phyloP scores from a whole-genome alignment of 2,888 invertebrate genomes.

The Odontomyia ornata region DNA sequence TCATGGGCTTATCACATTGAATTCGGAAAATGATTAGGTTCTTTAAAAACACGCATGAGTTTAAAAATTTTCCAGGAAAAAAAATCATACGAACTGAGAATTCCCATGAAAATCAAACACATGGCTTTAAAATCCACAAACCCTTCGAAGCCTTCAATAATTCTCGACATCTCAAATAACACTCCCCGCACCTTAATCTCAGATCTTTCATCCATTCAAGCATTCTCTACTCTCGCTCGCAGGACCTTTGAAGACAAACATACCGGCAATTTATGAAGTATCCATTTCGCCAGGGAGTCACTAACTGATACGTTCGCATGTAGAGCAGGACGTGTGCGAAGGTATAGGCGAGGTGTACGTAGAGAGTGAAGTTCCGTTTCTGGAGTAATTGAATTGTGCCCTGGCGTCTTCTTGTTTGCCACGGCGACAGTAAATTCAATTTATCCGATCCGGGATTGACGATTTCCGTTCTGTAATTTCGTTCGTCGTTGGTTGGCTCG shows the following conservation, averaged over 20 bases:
- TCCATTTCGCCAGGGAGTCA: constrained; percentile 10
- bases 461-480: constrained; percentile 42
- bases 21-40: no score
- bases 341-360: neutral
- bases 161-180: no score
- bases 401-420: constrained; percentile 37
- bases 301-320: neutral
- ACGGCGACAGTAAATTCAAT: constrained; percentile 43
- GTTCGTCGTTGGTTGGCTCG: neutral
- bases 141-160: no score
- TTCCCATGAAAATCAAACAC: no score
- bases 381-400: constrained; percentile 42
- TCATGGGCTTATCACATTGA: no score
- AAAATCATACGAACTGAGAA: no score
- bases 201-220: no score
- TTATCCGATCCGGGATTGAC: constrained; percentile 43
- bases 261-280: neutral
- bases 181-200: no score
- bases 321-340: no score
- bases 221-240: neutral
- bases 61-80: no score
- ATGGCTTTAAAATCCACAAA: no score
- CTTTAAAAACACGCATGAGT: no score
- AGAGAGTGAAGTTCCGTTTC: constrained; percentile 15
- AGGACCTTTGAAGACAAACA: neutral